Percentiles rank a stretch among this genome's conserved stretches.
Conservation (phyloP, 2,888 invertebrate genomes). For the Synanthedon andrenaeformis region DNA sequence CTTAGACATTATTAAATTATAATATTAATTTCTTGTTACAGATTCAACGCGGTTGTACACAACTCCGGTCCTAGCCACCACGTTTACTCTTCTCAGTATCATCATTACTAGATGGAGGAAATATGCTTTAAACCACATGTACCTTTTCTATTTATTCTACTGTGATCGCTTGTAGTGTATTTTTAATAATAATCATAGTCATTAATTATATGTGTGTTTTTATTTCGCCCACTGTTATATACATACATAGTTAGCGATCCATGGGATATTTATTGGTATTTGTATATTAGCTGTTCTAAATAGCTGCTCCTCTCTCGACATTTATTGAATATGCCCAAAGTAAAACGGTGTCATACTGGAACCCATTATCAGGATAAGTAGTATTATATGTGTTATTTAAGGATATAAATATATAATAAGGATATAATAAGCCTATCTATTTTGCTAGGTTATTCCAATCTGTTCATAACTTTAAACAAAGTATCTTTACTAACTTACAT, state of each 20-base stretch:
- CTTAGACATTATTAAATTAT: background rate
- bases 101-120: constrained; percentile 35
- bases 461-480: too few species aligned
- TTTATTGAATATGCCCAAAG: too few species aligned
- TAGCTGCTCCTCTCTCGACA: too few species aligned
- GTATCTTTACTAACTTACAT: too few species aligned
- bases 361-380: too few species aligned
- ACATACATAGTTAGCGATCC: background rate
- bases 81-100: constrained; percentile 50
- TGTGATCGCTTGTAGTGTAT: constrained; percentile 36
- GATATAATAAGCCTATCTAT: too few species aligned
- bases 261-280: too few species aligned
- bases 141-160: constrained; percentile 38
- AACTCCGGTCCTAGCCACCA: constrained; percentile 63
- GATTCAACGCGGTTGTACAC: constrained; percentile 63
- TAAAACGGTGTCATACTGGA: too few species aligned
- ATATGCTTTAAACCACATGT: constrained; percentile 21
- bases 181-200: constrained; percentile 17
- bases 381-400: too few species aligned
- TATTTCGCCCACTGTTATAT: background rate
- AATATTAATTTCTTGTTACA: constrained; percentile 24
- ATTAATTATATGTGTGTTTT: constrained; percentile 4
- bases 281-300: too few species aligned
- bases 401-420: too few species aligned
- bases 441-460: too few species aligned